Evolutionary conservation across 2,888 invertebrate genomes (phyloP), one percentile per base, ranked within the genome.

Genomic region (Xanthorhoe designata): DNA sequence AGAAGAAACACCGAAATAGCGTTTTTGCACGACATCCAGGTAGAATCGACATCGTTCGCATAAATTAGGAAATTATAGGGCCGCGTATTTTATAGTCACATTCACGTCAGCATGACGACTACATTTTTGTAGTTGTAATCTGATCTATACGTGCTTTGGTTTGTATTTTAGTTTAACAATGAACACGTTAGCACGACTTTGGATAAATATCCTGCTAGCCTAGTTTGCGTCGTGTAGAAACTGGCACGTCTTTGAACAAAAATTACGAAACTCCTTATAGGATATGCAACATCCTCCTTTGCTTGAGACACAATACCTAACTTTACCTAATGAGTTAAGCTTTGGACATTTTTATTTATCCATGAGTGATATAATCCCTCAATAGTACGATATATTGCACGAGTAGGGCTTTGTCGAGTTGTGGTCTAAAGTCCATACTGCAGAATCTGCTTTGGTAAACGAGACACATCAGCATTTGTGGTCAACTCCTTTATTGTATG

Each of bases 41-140:
- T 66, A 66, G 64, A 67, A 50, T 62, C 64, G 60, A 57, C 60
- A 61, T 58, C 65, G 69, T 63, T 69, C 64, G 66, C 60, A 66
- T 74, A 71, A 70, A 71, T 74, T 74, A 69, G 70, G 56, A 72
- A 73, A 72, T 74, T 70, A 74, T 68, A 71, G 67, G 57, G 57
- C 54, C 50, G 51, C 35, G 60, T 53, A 66, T 67, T 66, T 66
- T 61, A 69, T 69, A 69, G 68, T 66, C 67, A 66, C 64, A 67
- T 68, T 64, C 56, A 70, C 74, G 71, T 73, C 72, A 73, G 35
- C 47, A 51, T 66, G 68, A 70, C 68, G 68, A 61, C 47, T 15
- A 61, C 38, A 55, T 32, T 49, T 66, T 47, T n/a, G 9, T 58
- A 68, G 67, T 66, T 67, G 64, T 51, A 71, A 73, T 67, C 60